Base-by-base conservation (phyloP, 2,113 vertebrate genomes). In the Proteles cristata region DNA sequence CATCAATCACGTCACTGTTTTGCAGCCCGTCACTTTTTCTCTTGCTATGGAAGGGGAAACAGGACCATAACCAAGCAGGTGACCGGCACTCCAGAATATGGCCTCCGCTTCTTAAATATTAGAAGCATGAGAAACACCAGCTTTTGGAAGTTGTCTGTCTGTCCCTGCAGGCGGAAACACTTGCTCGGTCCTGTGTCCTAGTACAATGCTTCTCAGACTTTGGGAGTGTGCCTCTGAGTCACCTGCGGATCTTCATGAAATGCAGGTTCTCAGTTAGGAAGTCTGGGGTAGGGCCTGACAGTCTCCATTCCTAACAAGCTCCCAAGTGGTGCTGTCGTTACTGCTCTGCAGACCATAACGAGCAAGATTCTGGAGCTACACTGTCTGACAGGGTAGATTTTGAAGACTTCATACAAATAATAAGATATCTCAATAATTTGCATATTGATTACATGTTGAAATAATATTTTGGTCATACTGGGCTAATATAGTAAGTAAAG, bases 241-340 rank as follows among this genome's bases (percentile, higher is more conserved):
- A 65, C 81, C 69, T 35, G 11, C 21, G 2, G 19, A 9, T 11
- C 31, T 71, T 33, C 4, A 4, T 69, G 35, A 53, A 25, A 26
- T 3, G 10, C 16, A 33, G 58, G 58, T 31, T 82, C 50, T 33
- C 55, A 28, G 25, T 21, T 15, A 8, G 39, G 28, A 33, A 73
- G 79, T 35, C 43, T 33, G 63, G 50, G 17, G 11, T 25, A 3
- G 74, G 26, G 25, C 71, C 85, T n/a, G 58, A 63, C 23, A 26
- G 0, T 15, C 79, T 12, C 7, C 55, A 4, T 4, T n/a, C 77
- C 63, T 25, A 0, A 58, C 21, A 35, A 7, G 23, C 17, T 28
- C 33, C 48, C 55, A 48, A 0, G 11, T 1, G 45, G 28, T 10
- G 1, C 25, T 11, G 1, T 23, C 2, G 43, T 17, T 58, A 0